Base-by-base conservation (phyloP, 2,888 invertebrate genomes). In the Caenorhabditis angaria region DNA sequence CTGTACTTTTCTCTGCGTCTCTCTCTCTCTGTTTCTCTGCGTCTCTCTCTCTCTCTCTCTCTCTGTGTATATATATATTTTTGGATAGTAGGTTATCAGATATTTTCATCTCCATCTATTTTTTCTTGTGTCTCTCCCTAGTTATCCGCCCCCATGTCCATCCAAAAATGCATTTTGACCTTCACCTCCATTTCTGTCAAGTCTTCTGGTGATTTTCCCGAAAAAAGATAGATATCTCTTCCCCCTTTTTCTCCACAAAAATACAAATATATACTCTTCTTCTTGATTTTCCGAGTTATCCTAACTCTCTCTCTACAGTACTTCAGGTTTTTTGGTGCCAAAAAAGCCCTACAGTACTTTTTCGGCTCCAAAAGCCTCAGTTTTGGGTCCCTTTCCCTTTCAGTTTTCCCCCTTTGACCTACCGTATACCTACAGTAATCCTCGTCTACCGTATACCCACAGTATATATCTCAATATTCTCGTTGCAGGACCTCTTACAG, bases 101-200 rank as follows among this genome's bases (percentile, higher is more conserved):
- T 5, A 50, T 22, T 50, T 50, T 22, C 53, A 53, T 12, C 55
- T 55, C 12, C 20, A 6, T 55, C 63, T 58, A 5, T n/a, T 48
- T 28, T 51, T 55, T 32, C 24, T 20, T 60, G 57, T 69, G 60
- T 53, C 60, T 67, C 57, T 61, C 51, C 54, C 47, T 67, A 58
- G 58, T 61, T 61, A 68, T 68, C 20, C 48, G 48, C 20, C 14
- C n/a, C 5, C n/a, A 10, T 18, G 48, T 48, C 5, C 48, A 48
- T 20, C 14, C 48, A 48, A n/a, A 22, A 22, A 51, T 25, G 14
- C 14, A 35, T 35, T 35, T 35, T 35, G 24, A 51, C 47, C 65
- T 59, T 58, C 48, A 22, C 29, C 28, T 58, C 53, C 29, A 18
- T 60, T 32, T 57, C 54, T 14, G 8, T 28, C 56, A 27, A 27